These are phyloP conservation scores for Zoanthus sansibaricus DNA, from an alignment of 92 coral and sea anemone species.

Conservation along the genomic window DNA sequence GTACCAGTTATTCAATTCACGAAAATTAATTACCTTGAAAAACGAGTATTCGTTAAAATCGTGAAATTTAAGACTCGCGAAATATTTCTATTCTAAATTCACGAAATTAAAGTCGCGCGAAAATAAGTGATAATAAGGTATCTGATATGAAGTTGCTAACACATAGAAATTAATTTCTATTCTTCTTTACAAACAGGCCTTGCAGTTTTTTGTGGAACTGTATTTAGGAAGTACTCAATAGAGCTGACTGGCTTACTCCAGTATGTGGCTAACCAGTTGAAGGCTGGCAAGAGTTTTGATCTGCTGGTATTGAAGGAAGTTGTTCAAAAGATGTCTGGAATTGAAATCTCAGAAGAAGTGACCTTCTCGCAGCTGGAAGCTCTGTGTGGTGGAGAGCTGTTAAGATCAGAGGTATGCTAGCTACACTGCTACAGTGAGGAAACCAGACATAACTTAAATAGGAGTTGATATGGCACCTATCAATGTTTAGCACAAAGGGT, in stretches of 20 bases:
- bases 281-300: constrained; percentile 97
- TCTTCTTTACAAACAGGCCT: constrained; percentile 65
- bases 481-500: too few relatives aligned
- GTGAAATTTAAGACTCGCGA: too few relatives aligned
- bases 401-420: constrained; percentile 85
- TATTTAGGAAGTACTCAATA: constrained; percentile 91
- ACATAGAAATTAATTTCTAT: background rate
- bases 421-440: too few relatives aligned
- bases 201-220: constrained; percentile 97
- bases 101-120: too few relatives aligned
- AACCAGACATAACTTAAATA: background rate
- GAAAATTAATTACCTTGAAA: too few relatives aligned
- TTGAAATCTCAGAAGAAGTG: constrained; percentile 98
- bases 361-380: constrained; percentile 95
- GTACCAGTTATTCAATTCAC: too few relatives aligned
- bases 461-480: background rate
- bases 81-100: too few relatives aligned
- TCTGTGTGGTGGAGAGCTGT: constrained; percentile 93
- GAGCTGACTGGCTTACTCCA: constrained; percentile 96
- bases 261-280: constrained; percentile 95
- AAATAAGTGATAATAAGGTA: too few relatives aligned
- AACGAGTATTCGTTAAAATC: too few relatives aligned
- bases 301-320: constrained; percentile 93
- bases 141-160: background rate
- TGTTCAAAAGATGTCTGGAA: constrained; percentile 98